Percentiles rank a stretch among this genome's conserved stretches.
These are phyloP conservation scores for Eurystomus glaucurus DNA, from an alignment of 2,797 vertebrate species.

Conservation along the genomic window DNA sequence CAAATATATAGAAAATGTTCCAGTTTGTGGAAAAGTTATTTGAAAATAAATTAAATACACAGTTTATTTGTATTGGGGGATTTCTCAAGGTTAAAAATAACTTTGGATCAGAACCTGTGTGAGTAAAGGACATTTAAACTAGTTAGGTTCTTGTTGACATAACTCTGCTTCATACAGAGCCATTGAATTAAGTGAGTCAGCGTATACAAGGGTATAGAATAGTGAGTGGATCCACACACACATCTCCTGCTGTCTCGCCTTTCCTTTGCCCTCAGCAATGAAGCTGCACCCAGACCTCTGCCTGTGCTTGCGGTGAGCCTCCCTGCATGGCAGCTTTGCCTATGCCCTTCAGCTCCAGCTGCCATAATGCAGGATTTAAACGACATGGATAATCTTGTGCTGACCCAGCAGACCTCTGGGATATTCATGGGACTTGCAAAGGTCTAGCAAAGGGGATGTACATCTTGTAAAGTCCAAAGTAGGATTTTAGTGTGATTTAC, in stretches of 20 bases:
- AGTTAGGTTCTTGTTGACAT: neutral
- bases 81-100: neutral
- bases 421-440: rapidly evolving
- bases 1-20: neutral
- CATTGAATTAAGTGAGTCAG: rapidly evolving
- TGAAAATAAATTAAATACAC: neutral
- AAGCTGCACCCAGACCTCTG: neutral
- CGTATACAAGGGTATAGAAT: neutral
- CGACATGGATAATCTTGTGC: neutral
- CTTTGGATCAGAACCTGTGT: neutral
- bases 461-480: neutral
- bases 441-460: neutral
- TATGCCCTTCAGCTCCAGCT: neutral
- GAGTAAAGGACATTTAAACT: neutral
- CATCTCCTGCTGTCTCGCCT: rapidly evolving
- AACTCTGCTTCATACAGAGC: neutral
- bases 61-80: rapidly evolving
- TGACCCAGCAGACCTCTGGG: neutral
- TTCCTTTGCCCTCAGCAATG: neutral
- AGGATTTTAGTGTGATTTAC: neutral
- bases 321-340: neutral
- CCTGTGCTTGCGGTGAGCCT: rapidly evolving
- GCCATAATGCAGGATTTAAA: neutral
- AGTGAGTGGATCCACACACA: neutral
- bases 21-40: neutral